A percentile compares a stretch with the other conserved stretches of the same genome.
Conservation (phyloP, 2,113 vertebrate species). For the Piprites chloris region DNA sequence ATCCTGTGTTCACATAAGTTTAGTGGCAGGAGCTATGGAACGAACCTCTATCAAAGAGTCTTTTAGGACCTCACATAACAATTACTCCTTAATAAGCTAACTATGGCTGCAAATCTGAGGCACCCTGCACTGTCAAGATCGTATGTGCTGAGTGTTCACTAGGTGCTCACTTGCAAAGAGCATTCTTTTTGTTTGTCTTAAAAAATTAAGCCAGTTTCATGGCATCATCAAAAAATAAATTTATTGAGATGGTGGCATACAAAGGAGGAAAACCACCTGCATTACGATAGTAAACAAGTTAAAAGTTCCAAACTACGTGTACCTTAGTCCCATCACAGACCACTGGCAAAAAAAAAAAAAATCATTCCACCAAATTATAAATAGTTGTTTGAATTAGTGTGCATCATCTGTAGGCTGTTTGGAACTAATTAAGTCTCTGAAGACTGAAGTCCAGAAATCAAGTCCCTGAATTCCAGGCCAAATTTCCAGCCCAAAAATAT, state of each 20-base stretch:
- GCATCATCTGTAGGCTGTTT: neutral
- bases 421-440: neutral
- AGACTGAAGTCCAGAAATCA: neutral
- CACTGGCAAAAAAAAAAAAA: neutral
- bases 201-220: neutral
- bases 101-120: neutral
- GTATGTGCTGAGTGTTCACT: neutral
- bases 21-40: neutral
- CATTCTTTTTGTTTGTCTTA: neutral
- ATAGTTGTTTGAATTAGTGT: neutral
- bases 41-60: neutral
- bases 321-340: neutral
- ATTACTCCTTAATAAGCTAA: neutral
- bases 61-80: neutral
- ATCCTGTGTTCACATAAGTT: neutral
- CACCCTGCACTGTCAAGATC: neutral
- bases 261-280: neutral
- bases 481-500: neutral
- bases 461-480: neutral
- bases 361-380: neutral
- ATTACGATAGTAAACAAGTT: rapidly evolving
- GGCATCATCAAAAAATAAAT: neutral
- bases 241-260: neutral
- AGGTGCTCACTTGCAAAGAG: neutral
- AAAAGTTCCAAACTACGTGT: neutral